These are phyloP conservation scores for Sula dactylatra DNA, from an alignment of 2,113 vertebrate species.

Conservation along the genomic window DNA sequence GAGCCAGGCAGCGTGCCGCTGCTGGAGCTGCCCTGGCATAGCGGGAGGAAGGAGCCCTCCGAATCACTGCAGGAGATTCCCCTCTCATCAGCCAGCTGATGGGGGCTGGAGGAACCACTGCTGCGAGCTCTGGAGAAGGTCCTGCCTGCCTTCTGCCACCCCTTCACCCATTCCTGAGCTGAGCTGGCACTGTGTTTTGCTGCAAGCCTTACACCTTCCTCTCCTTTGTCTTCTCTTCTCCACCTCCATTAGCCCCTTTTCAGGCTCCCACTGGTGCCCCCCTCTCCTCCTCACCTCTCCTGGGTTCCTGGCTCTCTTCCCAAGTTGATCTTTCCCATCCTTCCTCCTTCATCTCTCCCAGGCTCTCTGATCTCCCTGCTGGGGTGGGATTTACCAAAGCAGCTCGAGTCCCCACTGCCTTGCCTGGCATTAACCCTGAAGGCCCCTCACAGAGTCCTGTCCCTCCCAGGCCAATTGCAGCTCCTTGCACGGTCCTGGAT, in stretches of 20 bases:
- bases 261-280: not conserved
- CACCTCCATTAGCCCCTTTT: not conserved
- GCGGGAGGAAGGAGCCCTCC: not conserved
- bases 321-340: not conserved
- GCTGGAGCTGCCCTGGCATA: not conserved
- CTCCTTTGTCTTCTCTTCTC: not conserved
- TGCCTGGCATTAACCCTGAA: not conserved
- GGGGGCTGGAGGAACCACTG: not conserved
- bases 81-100: not conserved
- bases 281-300: not conserved
- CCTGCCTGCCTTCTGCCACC: not conserved
- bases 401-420: not conserved
- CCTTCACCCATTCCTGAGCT: not conserved
- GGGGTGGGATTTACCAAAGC: not conserved
- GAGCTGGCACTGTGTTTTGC: not conserved
- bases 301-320: not conserved
- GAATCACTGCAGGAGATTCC: not conserved
- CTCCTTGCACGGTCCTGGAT: not conserved
- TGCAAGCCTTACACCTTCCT: not conserved
- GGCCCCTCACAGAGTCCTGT: not conserved
- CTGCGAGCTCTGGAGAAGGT: not conserved
- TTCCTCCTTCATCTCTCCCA: not conserved
- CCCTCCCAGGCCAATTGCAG: not conserved
- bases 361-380: not conserved
- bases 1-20: not conserved